Percentiles rank a stretch among this genome's conserved stretches.
Evolutionary conservation across 1,140 invertebrate species (phyloP).

Genomic region (Orius insidiosus): DNA sequence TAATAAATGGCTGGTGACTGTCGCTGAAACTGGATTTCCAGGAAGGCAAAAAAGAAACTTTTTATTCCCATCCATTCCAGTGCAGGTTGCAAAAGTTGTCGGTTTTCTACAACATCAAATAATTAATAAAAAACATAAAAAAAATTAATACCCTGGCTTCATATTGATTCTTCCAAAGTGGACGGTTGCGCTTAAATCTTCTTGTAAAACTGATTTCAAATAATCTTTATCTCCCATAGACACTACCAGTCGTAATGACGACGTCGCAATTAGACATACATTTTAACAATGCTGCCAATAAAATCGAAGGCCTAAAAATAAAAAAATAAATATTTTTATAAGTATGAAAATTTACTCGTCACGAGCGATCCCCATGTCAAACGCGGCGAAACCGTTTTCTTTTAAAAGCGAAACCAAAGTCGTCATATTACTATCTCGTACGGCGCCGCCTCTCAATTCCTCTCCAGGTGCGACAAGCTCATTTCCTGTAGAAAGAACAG

Average conservation of each 20-base stretch:
- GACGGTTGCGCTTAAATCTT: constrained; percentile 59
- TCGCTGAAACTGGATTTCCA: constrained; percentile 89
- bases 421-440: constrained; percentile 78
- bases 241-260: constrained; percentile 26
- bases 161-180: constrained; percentile 86
- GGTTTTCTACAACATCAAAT: no score
- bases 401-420: constrained; percentile 52
- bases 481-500: constrained; percentile 81
- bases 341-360: constrained; percentile 48
- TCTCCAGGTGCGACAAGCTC: constrained; percentile 54
- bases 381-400: constrained; percentile 36
- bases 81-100: constrained; percentile 75
- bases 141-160: constrained; percentile 67
- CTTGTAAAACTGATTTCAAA: constrained; percentile 60
- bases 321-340: constrained; percentile 1
- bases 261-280: constrained; percentile 14
- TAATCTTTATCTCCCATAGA: constrained; percentile 96
- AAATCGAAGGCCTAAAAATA: no score
- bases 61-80: constrained; percentile 28
- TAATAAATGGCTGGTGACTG: constrained; percentile 70
- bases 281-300: no score
- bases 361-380: constrained; percentile 49
- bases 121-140: no score
- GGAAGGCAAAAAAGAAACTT: constrained; percentile 84
- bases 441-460: constrained; percentile 39